Evolutionary conservation across 2,888 invertebrate species (phyloP), one percentile per base, ranked within the genome.

Genomic region (Andrena praecox): DNA sequence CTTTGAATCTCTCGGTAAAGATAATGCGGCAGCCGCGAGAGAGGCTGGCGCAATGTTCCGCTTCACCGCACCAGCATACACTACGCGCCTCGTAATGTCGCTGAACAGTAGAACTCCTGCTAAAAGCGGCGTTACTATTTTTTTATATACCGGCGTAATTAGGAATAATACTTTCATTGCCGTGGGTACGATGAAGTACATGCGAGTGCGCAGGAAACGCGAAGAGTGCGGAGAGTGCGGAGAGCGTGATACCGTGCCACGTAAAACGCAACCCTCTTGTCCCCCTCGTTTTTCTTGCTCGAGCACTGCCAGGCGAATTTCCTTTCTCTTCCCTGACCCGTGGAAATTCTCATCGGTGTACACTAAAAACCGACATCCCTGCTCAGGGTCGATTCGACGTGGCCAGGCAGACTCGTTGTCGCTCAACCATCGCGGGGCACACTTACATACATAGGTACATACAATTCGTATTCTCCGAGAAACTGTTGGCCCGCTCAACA

Each of bases 81-180:
- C 20, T 3, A 0, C 54, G 3, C 62, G 48, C 56, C 50, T 8
- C 64, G 59, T 16, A 48, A 60, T 62, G 20, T 48, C 33, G 52
- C 27, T 48, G 42, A 52, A 67, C 12, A 12, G 10, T 66, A 24
- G 70, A 83, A 80, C 71, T 67, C 52, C 62, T 59, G 62, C 50
- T 69, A 66, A 78, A 80, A 79, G 71, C 63, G 60, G 79, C 77
- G 63, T 84, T 78, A 70, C 67, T 82, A 82, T 80, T 79, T 85
- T 42, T 56, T 85, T 85, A 71, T 80, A 77, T 80, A 69, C 80
- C 70, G 24, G 20, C 54, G 77, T 87, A 87, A 87, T 87, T 87
- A 82, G 85, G 60, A 87, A 76, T 82, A 83, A 85, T 87, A 87
- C 82, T 85, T 74, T 74, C 85, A 31, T 71, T 52, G 62, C 64